Evolutionary conservation across 2,797 vertebrate genomes (phyloP), one percentile per base, ranked within the genome.

Genomic region (Molossus molossus): DNA sequence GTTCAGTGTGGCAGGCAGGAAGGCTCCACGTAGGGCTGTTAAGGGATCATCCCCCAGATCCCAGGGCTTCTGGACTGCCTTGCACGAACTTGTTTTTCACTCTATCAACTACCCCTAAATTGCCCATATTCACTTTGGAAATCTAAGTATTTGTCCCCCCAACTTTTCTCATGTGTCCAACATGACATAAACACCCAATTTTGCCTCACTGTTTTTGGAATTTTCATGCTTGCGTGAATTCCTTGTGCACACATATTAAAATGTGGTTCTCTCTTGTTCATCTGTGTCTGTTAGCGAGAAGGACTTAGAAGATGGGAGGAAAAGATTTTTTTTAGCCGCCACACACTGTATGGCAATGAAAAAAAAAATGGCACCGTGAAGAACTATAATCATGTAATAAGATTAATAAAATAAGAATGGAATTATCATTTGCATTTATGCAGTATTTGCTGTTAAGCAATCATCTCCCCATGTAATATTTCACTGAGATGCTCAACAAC

Each of bases 281-380:
- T 33, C 20, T 37, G n/a, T 23, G 10, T 53, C 9, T 64, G 17
- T 64, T 21, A 12, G 48, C 45, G 25, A 33, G 29, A 82, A 82
- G 40, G 67, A 53, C 80, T 67, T 67, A 67, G 62, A 33, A 84
- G 8, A 8, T 83, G 20, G 62, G 2, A 53, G n/a, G 29, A 25
- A 33, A 53, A 53, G 20, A 25, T 23, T 10, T 11, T 83, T 33
- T 84, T 84, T 67, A 53, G 8, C 29, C n/a, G 8, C 12, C 20
- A 13, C 12, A 23, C 6, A 93, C 15, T 50, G 2, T 48, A 91
- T 62, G 57, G 45, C 53, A 90, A 86, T 82, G 53, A 70, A 88
- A 89, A 97, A 89, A 97, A 91, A 81, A 21, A 81, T 29, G 67
- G 75, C n/a, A 57, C 1, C 67, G 73, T 91, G 27, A 60, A 60